Evolutionary conservation across 2,888 invertebrate genomes (phyloP).

Genomic region (Platycnemis pennipes): DNA sequence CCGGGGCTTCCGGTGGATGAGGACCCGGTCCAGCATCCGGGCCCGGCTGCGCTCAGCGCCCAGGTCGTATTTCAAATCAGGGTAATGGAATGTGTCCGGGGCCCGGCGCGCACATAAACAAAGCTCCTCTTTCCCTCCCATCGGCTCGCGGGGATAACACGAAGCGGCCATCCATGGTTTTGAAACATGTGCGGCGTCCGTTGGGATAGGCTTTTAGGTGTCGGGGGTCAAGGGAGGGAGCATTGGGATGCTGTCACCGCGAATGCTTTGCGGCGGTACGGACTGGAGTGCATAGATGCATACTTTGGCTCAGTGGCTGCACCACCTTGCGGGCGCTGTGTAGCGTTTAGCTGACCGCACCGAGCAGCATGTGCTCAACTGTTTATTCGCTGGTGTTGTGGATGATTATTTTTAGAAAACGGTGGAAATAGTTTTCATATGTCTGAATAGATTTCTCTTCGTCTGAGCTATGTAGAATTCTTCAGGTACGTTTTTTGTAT

Average conservation of each 20-base stretch:
- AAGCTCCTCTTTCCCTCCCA: neutral
- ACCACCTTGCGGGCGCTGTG: too few relatives aligned
- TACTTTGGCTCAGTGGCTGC: too few relatives aligned
- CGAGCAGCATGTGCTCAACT: too few relatives aligned
- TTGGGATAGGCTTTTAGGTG: neutral
- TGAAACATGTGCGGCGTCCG: neutral
- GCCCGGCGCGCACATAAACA: constrained; percentile 20
- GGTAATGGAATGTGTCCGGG: constrained; percentile 29
- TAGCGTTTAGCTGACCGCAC: too few relatives aligned
- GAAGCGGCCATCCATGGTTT: neutral
- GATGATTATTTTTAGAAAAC: too few relatives aligned
- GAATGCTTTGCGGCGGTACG: neutral
- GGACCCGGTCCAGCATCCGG: neutral
- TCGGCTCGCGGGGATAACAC: neutral
- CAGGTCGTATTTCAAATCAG: constrained; percentile 26
- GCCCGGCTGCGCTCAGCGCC: neutral
- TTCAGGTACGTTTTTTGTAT: too few relatives aligned
- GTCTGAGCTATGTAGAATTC: too few relatives aligned
- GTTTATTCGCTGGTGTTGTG: too few relatives aligned
- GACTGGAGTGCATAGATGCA: neutral
- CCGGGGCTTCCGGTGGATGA: constrained; percentile 16
- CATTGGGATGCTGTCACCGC: neutral
- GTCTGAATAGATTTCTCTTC: too few relatives aligned
- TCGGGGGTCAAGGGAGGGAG: neutral
- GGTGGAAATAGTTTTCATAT: too few relatives aligned